Conservation (phyloP, 2,797 vertebrate genomes). For the Enteromius unitaeniatus region DNA sequence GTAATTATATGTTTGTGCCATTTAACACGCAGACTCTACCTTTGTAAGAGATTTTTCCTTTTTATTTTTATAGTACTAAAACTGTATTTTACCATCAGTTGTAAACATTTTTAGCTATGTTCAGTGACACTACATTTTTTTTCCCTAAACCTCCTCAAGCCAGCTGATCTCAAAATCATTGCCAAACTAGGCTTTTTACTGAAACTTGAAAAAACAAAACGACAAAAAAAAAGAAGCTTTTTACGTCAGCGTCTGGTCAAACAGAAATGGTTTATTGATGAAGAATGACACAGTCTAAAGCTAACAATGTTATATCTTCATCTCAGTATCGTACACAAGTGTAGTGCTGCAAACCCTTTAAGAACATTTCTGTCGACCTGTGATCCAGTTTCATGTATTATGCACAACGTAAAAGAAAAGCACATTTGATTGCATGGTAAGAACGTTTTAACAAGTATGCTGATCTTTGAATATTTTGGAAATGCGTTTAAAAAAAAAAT, state of each 20-base stretch:
- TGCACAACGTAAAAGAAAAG: conserved; percentile 18
- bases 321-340: conserved; percentile 48
- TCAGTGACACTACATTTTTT: conserved; percentile 66
- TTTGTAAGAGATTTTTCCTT: conserved; percentile 70
- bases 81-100: conserved; percentile 69
- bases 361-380: conserved; percentile 41
- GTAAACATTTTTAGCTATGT: conserved; percentile 70
- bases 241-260: conserved; percentile 59
- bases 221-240: conserved; percentile 71
- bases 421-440: conserved; percentile 25
- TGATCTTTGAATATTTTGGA: not conserved
- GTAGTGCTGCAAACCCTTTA: conserved; percentile 51
- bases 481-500: not conserved
- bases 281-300: conserved; percentile 54
- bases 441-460: conserved; percentile 27
- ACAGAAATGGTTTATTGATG: conserved; percentile 59
- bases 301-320: conserved; percentile 59
- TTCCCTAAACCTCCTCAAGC: conserved; percentile 60
- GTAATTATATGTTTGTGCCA: conserved; percentile 71
- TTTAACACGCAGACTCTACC: conserved; percentile 75
- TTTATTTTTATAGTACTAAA: conserved; percentile 72
- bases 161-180: conserved; percentile 75
- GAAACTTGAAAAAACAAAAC: conserved; percentile 77
- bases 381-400: conserved; percentile 33
- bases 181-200: conserved; percentile 79